Percentiles rank a stretch among this genome's conserved stretches.
phyloP scores from a whole-genome alignment of 2,888 invertebrate genomes.

The Spisula solida region DNA sequence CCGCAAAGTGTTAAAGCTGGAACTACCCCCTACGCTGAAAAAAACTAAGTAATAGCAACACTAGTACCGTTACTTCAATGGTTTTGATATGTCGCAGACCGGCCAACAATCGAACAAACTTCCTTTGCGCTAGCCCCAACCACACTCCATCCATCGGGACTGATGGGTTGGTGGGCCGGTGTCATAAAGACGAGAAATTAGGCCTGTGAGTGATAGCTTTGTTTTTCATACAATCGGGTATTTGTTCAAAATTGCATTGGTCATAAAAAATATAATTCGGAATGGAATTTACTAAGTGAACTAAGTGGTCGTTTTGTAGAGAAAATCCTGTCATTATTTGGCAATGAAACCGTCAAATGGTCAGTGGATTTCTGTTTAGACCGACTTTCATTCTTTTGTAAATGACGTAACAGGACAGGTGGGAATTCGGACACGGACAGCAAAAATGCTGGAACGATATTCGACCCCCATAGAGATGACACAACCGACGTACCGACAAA shows the following conservation, averaged over 20 bases:
- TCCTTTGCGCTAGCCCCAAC: no score
- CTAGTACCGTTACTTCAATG: no score
- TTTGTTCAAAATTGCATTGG: not conserved
- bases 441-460: slow-evolving; percentile 18
- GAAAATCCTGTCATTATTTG: not conserved
- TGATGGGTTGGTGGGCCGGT: not conserved
- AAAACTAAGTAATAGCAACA: no score
- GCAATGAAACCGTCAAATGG: slow-evolving; percentile 24
- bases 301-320: not conserved
- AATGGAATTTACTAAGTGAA: not conserved
- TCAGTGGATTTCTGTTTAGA: not conserved
- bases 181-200: no score
- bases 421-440: not conserved
- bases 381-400: not conserved
- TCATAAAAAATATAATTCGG: not conserved
- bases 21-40: no score
- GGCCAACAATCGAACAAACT: no score
- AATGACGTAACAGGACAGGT: slow-evolving; percentile 27
- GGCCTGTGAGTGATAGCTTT: not conserved
- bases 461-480: not conserved
- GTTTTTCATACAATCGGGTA: not conserved
- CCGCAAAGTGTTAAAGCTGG: no score
- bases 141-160: not conserved
- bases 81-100: no score
- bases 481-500: slow-evolving; percentile 37